A percentile compares a stretch with the other conserved stretches of the same genome.
Evolutionary conservation across 2,113 vertebrate genomes (phyloP).

Genomic region (Alexandromys fortis): DNA sequence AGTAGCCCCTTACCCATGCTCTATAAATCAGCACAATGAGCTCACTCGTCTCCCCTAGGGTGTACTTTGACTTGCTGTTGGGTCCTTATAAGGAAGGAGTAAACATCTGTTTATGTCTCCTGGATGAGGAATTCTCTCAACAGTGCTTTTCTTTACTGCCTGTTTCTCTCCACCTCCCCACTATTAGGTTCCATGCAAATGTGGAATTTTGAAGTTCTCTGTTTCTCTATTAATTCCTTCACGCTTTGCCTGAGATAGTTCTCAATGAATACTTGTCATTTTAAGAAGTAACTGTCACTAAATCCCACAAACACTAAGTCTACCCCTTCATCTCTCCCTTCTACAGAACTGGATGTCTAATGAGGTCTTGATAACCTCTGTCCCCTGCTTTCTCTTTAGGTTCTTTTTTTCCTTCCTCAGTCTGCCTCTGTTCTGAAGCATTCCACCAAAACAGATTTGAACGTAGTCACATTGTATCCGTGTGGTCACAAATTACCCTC

Average conservation of each 20-base stretch:
- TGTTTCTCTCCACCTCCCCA: neutral
- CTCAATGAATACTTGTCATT: neutral
- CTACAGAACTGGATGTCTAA: neutral
- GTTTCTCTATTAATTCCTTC: neutral
- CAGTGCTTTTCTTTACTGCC: too few species aligned
- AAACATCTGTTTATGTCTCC: neutral
- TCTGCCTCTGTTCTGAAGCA: neutral
- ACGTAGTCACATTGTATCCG: neutral
- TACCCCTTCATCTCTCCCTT: neutral
- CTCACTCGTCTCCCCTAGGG: neutral
- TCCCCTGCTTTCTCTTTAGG: neutral
- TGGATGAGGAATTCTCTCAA: neutral
- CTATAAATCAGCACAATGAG: neutral
- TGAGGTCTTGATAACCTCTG: neutral
- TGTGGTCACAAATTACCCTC: neutral
- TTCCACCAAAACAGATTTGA: neutral
- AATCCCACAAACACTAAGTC: neutral
- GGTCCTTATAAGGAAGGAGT: neutral
- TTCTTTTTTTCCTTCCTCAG: neutral
- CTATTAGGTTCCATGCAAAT: neutral
- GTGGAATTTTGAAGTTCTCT: neutral
- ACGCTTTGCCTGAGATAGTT: neutral
- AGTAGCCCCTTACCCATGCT: neutral
- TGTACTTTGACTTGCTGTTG: neutral
- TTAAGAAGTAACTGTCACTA: slow-evolving; percentile 16